Conservation (phyloP, 2,113 vertebrate species). For the Polypterus bichir region DNA sequence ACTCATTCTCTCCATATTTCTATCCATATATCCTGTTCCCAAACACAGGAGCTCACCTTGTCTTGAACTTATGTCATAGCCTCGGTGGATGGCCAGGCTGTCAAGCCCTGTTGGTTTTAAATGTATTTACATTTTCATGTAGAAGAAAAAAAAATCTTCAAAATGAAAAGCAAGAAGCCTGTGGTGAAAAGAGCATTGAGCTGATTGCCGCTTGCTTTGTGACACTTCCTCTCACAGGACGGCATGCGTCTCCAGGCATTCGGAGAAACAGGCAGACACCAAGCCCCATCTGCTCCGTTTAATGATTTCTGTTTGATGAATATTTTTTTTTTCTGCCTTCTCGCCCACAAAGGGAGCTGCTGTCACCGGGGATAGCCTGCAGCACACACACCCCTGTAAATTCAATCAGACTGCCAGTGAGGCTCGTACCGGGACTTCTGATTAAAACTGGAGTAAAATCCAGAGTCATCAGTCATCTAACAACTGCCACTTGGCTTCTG, state of each 20-base stretch:
- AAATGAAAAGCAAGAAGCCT: too few relatives aligned
- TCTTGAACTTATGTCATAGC: too few relatives aligned
- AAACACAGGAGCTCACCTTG: too few relatives aligned
- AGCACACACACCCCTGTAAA: conserved; percentile 43
- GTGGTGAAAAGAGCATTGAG: neutral
- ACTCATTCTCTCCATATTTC: too few relatives aligned
- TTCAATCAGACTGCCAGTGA: conserved; percentile 34
- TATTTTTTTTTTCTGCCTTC: conserved; percentile 30
- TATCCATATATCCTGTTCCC: too few relatives aligned
- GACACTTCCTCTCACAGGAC: conserved; percentile 16
- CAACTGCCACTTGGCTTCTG: conserved; percentile 19
- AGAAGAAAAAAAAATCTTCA: too few relatives aligned
- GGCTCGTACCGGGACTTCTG: conserved; percentile 28
- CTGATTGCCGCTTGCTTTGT: conserved; percentile 18
- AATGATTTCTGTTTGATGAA: conserved; percentile 59
- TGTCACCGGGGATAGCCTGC: conserved; percentile 37
- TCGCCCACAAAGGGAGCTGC: conserved; percentile 42
- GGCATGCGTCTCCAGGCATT: conserved; percentile 30
- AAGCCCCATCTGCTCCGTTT: conserved; percentile 50
- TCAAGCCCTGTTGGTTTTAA: too few relatives aligned
- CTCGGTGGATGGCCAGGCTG: too few relatives aligned
- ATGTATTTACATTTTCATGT: too few relatives aligned
- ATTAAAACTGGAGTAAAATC: conserved; percentile 30
- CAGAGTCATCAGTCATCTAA: conserved; percentile 16
- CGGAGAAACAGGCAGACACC: conserved; percentile 13